These are phyloP conservation scores for Neodiprion pinetum DNA, from an alignment of 1,140 invertebrate genomes.

Conservation along the genomic window DNA sequence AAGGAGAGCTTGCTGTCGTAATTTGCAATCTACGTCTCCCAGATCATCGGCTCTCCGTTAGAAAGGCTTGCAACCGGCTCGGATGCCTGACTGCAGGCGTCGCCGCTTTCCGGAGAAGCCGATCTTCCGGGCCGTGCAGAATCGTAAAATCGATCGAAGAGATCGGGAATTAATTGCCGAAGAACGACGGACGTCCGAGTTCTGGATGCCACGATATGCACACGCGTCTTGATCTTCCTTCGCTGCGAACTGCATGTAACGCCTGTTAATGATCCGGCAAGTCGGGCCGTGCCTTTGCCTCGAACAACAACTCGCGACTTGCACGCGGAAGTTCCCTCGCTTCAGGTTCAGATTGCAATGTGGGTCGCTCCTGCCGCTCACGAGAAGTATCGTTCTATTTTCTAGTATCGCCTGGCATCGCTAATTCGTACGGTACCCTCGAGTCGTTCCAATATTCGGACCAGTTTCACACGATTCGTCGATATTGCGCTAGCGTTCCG, in stretches of 20 bases:
- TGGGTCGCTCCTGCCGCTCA: background rate
- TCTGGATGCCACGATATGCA: no score
- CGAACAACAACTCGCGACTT: background rate
- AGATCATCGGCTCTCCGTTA: background rate
- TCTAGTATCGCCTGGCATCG: no score
- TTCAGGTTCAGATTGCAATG: background rate
- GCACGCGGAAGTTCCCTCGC: slow-evolving; percentile 1
- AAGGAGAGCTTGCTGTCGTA: background rate
- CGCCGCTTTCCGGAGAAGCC: no score
- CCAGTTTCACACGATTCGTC: no score
- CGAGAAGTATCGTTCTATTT: no score
- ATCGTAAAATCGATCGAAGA: no score
- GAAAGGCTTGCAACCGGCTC: background rate
- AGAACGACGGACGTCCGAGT: no score
- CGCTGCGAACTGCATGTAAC: background rate
- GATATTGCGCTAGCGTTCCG: background rate
- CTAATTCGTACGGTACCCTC: background rate
- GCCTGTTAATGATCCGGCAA: slow-evolving; percentile 3
- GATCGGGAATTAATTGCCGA: no score
- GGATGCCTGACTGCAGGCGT: no score
- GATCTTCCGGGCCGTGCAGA: no score
- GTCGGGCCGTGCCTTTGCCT: background rate
- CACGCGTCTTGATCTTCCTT: background rate
- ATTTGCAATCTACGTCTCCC: background rate
- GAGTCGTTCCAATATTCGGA: background rate